These are phyloP conservation scores for Cloeon dipterum DNA, from an alignment of 2,888 invertebrate genomes.

Conservation along the genomic window DNA sequence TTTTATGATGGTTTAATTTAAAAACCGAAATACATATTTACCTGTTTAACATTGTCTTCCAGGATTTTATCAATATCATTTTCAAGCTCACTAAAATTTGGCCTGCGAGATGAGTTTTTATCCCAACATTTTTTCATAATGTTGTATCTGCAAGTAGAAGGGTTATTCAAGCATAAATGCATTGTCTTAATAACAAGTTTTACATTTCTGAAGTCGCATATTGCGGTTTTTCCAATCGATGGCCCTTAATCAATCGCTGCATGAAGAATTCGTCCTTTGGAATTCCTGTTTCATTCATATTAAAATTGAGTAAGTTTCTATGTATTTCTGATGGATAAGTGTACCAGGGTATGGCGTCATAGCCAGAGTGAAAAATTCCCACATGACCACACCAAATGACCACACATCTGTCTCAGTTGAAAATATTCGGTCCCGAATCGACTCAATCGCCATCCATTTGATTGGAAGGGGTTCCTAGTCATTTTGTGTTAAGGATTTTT, in stretches of 20 bases:
- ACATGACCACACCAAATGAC: constrained; percentile 15
- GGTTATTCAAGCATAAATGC: no score
- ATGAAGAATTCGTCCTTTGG: constrained; percentile 16
- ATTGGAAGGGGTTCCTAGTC: constrained; percentile 18
- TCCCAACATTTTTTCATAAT: no score
- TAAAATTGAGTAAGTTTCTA: no score
- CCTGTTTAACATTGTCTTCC: constrained; percentile 3
- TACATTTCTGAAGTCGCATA: constrained; percentile 19
- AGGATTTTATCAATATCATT: background rate
- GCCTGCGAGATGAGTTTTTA: constrained; percentile 5
- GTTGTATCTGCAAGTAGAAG: no score
- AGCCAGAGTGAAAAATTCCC: constrained; percentile 14
- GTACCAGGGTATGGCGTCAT: constrained; percentile 13
- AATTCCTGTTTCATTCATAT: constrained; percentile 11
- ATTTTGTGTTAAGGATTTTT: background rate
- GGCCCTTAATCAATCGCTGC: constrained; percentile 18
- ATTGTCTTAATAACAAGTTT: constrained; percentile 9
- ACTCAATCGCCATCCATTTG: constrained; percentile 26
- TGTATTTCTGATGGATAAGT: no score
- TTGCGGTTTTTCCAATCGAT: constrained; percentile 21
- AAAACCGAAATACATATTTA: no score
- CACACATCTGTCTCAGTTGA: constrained; percentile 25
- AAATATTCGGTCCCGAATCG: constrained; percentile 21
- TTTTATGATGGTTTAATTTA: no score
- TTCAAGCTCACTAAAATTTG: constrained; percentile 2